Evolutionary conservation across 2,888 invertebrate species (phyloP).

Genomic region (Augiades crinisus): DNA sequence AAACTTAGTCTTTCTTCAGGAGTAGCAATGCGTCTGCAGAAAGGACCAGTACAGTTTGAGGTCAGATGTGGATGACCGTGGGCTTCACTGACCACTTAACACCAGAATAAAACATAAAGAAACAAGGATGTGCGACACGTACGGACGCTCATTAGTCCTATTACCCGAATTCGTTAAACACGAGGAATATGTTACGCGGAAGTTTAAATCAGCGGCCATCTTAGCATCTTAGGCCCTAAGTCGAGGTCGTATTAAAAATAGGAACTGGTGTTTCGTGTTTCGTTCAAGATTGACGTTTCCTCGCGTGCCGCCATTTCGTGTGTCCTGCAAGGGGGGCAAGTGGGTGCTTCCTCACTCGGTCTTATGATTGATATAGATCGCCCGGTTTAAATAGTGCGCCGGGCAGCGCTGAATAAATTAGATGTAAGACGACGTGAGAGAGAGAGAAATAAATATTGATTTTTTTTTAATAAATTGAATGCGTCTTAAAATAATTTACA

Average conservation of each 20-base stretch:
- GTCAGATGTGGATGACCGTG: no score
- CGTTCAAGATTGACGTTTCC: constrained; percentile 49
- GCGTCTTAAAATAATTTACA: no score
- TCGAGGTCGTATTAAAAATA: constrained; percentile 32
- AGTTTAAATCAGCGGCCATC: constrained; percentile 10
- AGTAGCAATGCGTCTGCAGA: no score
- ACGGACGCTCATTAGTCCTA: no score
- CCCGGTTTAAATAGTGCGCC: background rate
- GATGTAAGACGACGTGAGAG: background rate
- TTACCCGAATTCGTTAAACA: background rate
- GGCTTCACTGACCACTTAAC: no score
- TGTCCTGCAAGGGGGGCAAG: constrained; percentile 42
- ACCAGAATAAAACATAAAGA: no score
- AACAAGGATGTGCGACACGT: no score
- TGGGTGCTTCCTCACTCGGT: constrained; percentile 48
- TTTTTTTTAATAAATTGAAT: background rate
- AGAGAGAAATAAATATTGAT: no score
- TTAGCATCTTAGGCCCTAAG: constrained; percentile 25
- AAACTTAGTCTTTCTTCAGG: no score
- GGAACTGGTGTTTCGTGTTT: constrained; percentile 19
- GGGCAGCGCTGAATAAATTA: background rate
- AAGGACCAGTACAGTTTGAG: no score
- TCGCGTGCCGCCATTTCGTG: constrained; percentile 38
- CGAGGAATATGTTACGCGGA: background rate
- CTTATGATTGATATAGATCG: constrained; percentile 21